Conservation (phyloP, 2,113 vertebrate genomes). For the Gnathochromis pfefferi region DNA sequence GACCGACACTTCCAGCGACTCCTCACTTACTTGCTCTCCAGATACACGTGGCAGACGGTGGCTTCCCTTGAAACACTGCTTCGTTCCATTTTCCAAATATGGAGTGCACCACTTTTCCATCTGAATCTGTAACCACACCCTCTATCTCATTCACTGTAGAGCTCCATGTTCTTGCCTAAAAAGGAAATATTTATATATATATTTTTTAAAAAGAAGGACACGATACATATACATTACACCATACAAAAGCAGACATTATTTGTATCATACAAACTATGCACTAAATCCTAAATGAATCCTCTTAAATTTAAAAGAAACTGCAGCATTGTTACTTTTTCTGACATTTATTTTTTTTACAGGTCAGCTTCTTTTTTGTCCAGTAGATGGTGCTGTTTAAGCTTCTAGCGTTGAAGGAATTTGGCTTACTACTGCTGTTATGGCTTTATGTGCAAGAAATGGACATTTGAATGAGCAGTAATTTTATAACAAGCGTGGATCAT, state of each 20-base stretch:
- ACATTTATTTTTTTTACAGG: background rate
- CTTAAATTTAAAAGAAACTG: background rate
- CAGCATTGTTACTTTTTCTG: background rate
- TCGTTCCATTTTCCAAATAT: conserved; percentile 96
- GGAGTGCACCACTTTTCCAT: conserved; percentile 79
- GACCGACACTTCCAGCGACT: background rate
- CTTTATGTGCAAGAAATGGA: background rate
- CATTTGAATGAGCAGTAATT: background rate
- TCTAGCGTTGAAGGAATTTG: background rate
- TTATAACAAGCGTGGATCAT: background rate
- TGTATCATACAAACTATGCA: background rate
- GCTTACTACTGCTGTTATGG: background rate
- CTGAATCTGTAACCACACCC: conserved; percentile 81
- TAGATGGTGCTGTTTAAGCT: conserved; percentile 4
- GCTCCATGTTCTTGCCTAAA: conserved; percentile 83
- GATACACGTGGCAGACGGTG: conserved; percentile 82
- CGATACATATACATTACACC: background rate
- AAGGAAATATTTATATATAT: background rate
- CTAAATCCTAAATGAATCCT: background rate
- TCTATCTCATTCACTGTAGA: conserved; percentile 87
- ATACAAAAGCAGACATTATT: background rate
- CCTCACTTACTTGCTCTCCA: conserved; percentile 93
- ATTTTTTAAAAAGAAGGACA: background rate
- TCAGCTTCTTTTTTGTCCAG: background rate
- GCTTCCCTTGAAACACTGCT: conserved; percentile 83